Evolutionary conservation across 2,113 vertebrate species (phyloP).

Genomic region (Prinia subflava): DNA sequence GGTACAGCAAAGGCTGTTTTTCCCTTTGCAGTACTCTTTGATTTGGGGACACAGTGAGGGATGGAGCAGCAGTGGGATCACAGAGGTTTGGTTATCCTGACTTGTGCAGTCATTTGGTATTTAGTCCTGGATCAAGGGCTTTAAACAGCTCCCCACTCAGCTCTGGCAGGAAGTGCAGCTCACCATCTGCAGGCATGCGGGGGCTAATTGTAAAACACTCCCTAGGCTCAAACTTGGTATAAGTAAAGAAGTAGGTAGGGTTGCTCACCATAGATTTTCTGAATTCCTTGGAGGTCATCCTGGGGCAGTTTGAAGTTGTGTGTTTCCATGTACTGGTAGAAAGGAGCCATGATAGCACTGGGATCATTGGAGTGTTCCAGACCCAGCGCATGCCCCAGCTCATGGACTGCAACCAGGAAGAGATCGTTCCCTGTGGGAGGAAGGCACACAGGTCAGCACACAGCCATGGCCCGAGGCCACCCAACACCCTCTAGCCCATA

Average conservation of each 20-base stretch:
- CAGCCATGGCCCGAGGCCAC: neutral
- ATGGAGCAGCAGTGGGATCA: neutral
- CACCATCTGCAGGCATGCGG: neutral
- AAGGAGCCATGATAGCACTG: slow-evolving; percentile 97
- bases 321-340: slow-evolving; percentile 99
- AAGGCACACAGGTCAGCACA: slow-evolving; percentile 7
- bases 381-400: slow-evolving; percentile 92
- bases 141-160: neutral
- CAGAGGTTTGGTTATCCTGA: neutral
- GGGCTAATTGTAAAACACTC: neutral
- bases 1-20: neutral
- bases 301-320: slow-evolving; percentile 97
- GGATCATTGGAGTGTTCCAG: slow-evolving; percentile 97
- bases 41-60: neutral
- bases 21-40: neutral
- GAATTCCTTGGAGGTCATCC: slow-evolving; percentile 96
- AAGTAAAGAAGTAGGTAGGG: neutral
- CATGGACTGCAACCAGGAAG: slow-evolving; percentile 95
- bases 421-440: slow-evolving; percentile 87
- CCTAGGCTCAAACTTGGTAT: neutral
- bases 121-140: neutral
- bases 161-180: neutral
- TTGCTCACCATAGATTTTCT: slow-evolving; percentile 93
- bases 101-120: neutral
- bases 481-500: neutral